Base-by-base conservation (phyloP, 2,113 vertebrate genomes). In the Verasper variegatus region DNA sequence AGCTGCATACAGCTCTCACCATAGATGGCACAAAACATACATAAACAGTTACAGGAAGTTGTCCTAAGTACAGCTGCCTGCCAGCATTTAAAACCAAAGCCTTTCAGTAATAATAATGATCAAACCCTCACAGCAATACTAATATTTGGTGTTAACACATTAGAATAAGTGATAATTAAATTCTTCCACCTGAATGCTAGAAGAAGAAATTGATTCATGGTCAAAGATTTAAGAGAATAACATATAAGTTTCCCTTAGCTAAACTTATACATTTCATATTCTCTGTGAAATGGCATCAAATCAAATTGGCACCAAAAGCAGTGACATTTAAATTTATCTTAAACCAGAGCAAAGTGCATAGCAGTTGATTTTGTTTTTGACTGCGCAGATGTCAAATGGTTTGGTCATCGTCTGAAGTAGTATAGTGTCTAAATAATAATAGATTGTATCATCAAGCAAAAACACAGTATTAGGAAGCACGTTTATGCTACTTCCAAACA, bases 61-160 rank as follows among this genome's bases (percentile, higher is more conserved):
- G 54, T 80, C 56, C 42, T 15, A 5, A 21, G 42, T 58, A 15
- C 18, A 59, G 3, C 11, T 26, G 27, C 63, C 58, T 49, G 58
- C 60, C 63, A 71, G 68, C 18, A 62, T n/a, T 20, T 70, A 64
- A 76, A 62, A 51, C 60, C 52, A 45, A 11, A 72, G 13, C 31
- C 12, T 60, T 37, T 63, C 13, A 51, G 11, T 42, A 66, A 74
- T 24, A 24, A 24, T 24, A 49, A 17, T 49, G 5, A 49, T 17
- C 47, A 49, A 14, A 49, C 15, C 47, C 47, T 17, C 47, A 5
- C 13, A 49, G 12, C 47, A 49, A 49, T 14, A 49, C 2, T 2
- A 40, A 12, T 40, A 12, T 40, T 40, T 12, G 37, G 8, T 40
- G 37, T 27, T 27, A 5, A 27, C 27, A 27, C 27, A 24, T 24